Conservation (phyloP, 2,797 vertebrate genomes). For the Gadopsis marmoratus region DNA sequence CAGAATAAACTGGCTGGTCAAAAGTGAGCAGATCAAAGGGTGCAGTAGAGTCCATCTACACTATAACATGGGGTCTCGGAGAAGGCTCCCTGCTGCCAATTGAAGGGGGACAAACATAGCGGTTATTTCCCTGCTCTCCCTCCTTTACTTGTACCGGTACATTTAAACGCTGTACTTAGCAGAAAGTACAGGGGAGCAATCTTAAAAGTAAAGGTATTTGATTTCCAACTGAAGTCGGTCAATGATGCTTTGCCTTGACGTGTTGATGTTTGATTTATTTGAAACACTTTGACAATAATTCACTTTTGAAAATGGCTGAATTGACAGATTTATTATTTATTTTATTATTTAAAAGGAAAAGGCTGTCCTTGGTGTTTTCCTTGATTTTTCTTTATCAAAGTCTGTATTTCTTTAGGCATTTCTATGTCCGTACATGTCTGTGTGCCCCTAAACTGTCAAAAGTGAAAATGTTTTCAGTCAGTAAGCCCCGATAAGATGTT, state of each 20-base stretch:
- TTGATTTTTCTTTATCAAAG: background rate
- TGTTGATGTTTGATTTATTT: slow-evolving; percentile 45
- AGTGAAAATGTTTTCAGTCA: slow-evolving; percentile 25
- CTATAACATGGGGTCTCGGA: background rate
- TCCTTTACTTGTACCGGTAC: background rate
- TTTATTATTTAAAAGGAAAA: too few relatives aligned
- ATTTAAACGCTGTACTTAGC: slow-evolving; percentile 10
- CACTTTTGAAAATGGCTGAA: slow-evolving; percentile 25
- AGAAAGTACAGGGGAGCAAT: background rate
- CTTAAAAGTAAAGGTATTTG: slow-evolving; percentile 13
- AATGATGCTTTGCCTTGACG: slow-evolving; percentile 19
- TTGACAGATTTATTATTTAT: slow-evolving; percentile 5
- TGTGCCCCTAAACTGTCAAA: slow-evolving; percentile 38
- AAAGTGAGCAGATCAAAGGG: background rate
- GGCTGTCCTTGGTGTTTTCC: slow-evolving; percentile 29
- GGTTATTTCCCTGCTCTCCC: background rate
- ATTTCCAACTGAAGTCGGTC: slow-evolving; percentile 6
- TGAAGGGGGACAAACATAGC: background rate
- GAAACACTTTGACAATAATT: slow-evolving; percentile 27
- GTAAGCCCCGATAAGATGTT: slow-evolving; percentile 18
- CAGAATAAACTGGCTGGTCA: background rate
- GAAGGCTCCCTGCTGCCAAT: background rate
- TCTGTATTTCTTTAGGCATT: slow-evolving; percentile 11
- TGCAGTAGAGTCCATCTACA: background rate
- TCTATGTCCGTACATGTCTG: slow-evolving; percentile 1